A percentile compares a stretch with the other conserved stretches of the same genome.
phyloP scores from a whole-genome alignment of 2,113 vertebrate species.

The Hirundichthys speculiger region DNA sequence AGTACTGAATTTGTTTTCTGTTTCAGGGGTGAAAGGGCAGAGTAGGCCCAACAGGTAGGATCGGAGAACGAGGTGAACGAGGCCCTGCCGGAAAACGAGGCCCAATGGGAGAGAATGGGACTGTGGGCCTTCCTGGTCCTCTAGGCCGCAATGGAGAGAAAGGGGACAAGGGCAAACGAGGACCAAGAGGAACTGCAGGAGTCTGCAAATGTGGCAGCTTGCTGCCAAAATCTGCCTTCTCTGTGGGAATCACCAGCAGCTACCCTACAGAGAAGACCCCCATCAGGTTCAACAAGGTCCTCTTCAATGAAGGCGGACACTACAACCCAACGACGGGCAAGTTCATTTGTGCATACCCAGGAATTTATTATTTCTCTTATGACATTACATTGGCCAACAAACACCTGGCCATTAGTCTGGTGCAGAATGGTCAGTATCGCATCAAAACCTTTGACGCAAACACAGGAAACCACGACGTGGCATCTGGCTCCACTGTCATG shows the following conservation, averaged over 20 bases:
- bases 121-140: slow-evolving; percentile 83
- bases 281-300: slow-evolving; percentile 96
- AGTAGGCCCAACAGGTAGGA: slow-evolving; percentile 87
- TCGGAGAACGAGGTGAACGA: slow-evolving; percentile 90
- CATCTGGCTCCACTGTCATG: slow-evolving; percentile 93
- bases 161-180: slow-evolving; percentile 88
- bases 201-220: slow-evolving; percentile 92
- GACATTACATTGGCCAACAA: slow-evolving; percentile 97
- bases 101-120: slow-evolving; percentile 83
- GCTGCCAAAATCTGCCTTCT: slow-evolving; percentile 94
- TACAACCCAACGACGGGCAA: slow-evolving; percentile 95
- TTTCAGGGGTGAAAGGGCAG: slow-evolving; percentile 92
- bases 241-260: slow-evolving; percentile 95
- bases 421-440: slow-evolving; percentile 93
- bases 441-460: slow-evolving; percentile 98
- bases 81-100: slow-evolving; percentile 92
- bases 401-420: slow-evolving; percentile 93
- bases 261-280: slow-evolving; percentile 91
- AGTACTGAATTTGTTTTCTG: slow-evolving; percentile 37
- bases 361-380: slow-evolving; percentile 97
- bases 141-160: slow-evolving; percentile 83
- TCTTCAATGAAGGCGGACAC: slow-evolving; percentile 93
- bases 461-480: slow-evolving; percentile 96
- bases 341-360: slow-evolving; percentile 94
- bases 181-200: slow-evolving; percentile 84